Conservation (phyloP, 2,797 vertebrate species). For the Pseudochromis fuscus region DNA sequence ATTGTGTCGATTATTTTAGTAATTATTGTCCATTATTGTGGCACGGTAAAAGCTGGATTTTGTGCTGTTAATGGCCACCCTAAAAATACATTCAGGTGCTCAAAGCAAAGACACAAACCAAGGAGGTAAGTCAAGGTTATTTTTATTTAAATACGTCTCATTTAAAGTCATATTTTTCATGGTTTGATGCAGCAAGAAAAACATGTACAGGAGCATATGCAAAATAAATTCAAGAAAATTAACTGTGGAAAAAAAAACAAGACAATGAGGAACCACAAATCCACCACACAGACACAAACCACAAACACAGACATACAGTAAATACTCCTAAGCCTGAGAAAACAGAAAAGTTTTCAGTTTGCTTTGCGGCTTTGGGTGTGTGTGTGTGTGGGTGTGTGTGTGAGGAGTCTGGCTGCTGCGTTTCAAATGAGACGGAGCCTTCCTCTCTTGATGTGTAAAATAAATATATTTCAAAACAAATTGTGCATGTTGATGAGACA, state of each 20-base stretch:
- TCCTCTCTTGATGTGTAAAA: constrained; percentile 43
- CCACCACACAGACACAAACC: background rate
- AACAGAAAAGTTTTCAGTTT: constrained; percentile 19
- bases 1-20: too few species aligned
- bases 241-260: background rate
- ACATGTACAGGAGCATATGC: background rate
- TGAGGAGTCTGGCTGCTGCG: constrained; percentile 14
- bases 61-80: too few species aligned
- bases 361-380: background rate
- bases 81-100: background rate
- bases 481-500: constrained; percentile 10
- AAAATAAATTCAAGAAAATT: background rate
- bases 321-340: constrained; percentile 5
- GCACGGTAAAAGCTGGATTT: too few species aligned
- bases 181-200: background rate
- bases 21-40: too few species aligned
- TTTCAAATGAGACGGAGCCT: constrained; percentile 17
- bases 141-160: background rate
- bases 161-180: background rate
- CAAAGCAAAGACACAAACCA: background rate
- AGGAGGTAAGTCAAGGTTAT: background rate
- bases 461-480: constrained; percentile 38
- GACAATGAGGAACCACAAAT: background rate
- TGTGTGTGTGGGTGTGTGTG: background rate
- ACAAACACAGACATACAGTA: background rate